Evolutionary conservation across 2,113 vertebrate species (phyloP).

Genomic region (Melanerpes formicivorus): DNA sequence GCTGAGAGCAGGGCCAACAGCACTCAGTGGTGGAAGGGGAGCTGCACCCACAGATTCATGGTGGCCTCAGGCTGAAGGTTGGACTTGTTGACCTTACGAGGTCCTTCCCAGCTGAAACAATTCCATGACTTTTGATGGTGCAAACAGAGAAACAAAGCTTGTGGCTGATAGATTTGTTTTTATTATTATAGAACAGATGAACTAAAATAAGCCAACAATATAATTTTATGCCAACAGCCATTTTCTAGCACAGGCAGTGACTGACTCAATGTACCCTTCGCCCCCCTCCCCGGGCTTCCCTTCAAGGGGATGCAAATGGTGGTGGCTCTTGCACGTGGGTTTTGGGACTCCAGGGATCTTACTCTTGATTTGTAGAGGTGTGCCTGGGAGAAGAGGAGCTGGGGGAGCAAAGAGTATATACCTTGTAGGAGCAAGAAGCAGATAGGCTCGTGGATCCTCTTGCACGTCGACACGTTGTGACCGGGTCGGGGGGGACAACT

Average conservation of each 20-base stretch:
- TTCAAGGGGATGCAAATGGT: background rate
- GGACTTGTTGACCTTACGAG: too few species aligned
- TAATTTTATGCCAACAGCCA: slow-evolving; percentile 77
- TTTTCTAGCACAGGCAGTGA: slow-evolving; percentile 66
- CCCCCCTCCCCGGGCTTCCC: background rate
- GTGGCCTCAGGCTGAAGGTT: too few species aligned
- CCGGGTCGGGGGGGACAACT: background rate
- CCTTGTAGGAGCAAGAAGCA: slow-evolving; percentile 61
- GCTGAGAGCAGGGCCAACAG: background rate
- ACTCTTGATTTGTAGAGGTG: background rate
- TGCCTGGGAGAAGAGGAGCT: slow-evolving; percentile 43
- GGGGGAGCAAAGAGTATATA: slow-evolving; percentile 29
- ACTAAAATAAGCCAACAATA: slow-evolving; percentile 78
- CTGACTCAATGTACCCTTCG: slow-evolving; percentile 27
- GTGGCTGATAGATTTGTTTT: slow-evolving; percentile 77
- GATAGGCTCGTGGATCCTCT: slow-evolving; percentile 60
- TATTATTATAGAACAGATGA: slow-evolving; percentile 82
- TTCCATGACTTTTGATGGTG: background rate
- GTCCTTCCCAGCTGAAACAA: too few species aligned
- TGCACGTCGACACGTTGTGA: background rate
- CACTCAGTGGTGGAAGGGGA: background rate
- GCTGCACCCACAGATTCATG: background rate
- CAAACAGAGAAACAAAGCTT: slow-evolving; percentile 47
- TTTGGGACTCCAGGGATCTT: background rate
- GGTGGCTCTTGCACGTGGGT: background rate